These are phyloP conservation scores for Ceraclea dissimilis DNA, from an alignment of 2,888 invertebrate species.

Conservation along the genomic window DNA sequence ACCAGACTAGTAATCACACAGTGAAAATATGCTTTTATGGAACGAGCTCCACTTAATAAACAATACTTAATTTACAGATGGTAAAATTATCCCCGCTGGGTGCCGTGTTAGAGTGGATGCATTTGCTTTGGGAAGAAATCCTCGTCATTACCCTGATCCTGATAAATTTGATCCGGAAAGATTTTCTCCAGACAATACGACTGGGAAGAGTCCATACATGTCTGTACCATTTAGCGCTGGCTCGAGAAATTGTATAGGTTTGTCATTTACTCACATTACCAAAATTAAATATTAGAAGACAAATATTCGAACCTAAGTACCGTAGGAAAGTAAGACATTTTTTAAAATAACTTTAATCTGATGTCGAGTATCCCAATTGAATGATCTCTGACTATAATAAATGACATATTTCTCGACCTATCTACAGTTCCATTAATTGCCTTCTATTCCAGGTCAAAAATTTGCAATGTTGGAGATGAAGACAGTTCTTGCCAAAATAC, in stretches of 20 bases:
- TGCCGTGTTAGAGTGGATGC: conserved; percentile 3
- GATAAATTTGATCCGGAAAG: conserved; percentile 24
- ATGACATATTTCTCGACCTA: no score
- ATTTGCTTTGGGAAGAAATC: conserved; percentile 15
- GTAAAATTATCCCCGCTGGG: conserved; percentile 17
- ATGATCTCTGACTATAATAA: no score
- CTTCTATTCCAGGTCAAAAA: conserved; percentile 32
- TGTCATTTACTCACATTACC: no score
- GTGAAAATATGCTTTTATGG: no score
- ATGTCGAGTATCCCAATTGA: no score
- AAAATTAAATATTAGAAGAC: no score
- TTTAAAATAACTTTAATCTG: no score
- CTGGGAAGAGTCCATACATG: conserved; percentile 16
- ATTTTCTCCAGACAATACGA: conserved; percentile 20
- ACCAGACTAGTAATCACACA: no score
- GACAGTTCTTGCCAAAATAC: conserved; percentile 29
- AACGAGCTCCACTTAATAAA: no score
- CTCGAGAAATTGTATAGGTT: conserved; percentile 23
- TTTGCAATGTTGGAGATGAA: conserved; percentile 35
- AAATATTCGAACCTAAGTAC: no score
- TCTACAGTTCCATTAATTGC: background rate
- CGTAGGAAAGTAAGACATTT: no score
- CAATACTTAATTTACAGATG: no score
- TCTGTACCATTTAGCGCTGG: conserved; percentile 20
- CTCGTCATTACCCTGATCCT: conserved; percentile 16